Base-by-base conservation (phyloP, 2,888 invertebrate species). In the Nomada ruficornis region DNA sequence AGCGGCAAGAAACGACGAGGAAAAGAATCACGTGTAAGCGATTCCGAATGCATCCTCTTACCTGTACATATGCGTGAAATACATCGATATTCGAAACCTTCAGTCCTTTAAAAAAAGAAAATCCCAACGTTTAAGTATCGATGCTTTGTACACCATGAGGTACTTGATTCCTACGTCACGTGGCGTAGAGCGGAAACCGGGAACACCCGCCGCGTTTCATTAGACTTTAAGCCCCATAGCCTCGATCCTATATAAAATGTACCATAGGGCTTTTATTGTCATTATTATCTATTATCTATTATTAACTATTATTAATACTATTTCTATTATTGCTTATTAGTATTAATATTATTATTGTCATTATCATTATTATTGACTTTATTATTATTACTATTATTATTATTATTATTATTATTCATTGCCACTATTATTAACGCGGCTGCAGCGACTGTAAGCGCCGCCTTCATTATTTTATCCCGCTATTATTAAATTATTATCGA, bases 171-270 rank as follows among this genome's bases (percentile, higher is more conserved):
- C 75, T 84, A 80, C 82, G 77, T 77, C 44, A 60, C 29, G 82
- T 82, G 79, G 71, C 77, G 83, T 77, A 80, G 68, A 83, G 80
- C 65, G n/a, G 13, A 62, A 75, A 73, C 82, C 60, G 60, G 44
- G 74, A 63, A 76, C 68, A 78, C 84, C 86, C 81, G 83, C 83
- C 82, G 88, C 83, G 78, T 82, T 67, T 85, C 13, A 15, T 57
- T 90, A 88, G 86, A 85, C 87, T 84, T 64, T 90, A 90, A 91
- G 87, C 75, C 88, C 87, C 36, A 36, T 89, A 90, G 86, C 89
- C 69, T 91, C 90, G 88, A 90, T 88, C 89, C 89, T 91, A 86
- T 91, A 91, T 92, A 92, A 91, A 92, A 91, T 93, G 91, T 93
- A 93, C 88, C 80, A 93, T 92, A 90, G 85, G 89, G 85, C 85